Evolutionary conservation across 2,888 invertebrate species (phyloP), one percentile per base, ranked within the genome.

Genomic region (Xestoiulus laeticollis): DNA sequence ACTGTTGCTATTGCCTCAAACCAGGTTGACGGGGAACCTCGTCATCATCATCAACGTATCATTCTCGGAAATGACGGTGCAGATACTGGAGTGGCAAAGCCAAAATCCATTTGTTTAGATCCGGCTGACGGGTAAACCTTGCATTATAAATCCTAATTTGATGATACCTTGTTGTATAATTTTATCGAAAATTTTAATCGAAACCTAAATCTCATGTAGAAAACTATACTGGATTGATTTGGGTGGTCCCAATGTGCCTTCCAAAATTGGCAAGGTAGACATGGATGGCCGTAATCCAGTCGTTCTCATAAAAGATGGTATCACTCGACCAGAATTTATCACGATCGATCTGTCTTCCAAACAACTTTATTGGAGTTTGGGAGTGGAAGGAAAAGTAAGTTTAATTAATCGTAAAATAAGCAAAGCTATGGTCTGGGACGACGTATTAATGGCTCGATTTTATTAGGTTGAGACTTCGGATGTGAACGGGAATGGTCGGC

Each of bases 191-290:
- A 19, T 85, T 22, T 48, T 22, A 53, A 85, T 26, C 38, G 59
- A 44, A 19, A 30, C n/a, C 14, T 82, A 84, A 87, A 87, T 90
- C 90, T 89, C 86, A 91, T 92, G 84, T 92, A 95, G 95, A 44
- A 96, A 96, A 93, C 92, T 98, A 43, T 99, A 97, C 93, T 99
- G 99, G 99, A 94, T 98, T 14, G 99, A 99, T 91, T 96, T 97
- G 90, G 99, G 99, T 14, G 98, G 97, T 12, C 95, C 94, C 89
- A 97, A 97, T 1, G 96, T 98, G 0, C 96, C 97, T 0, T 94
- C 95, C 0, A 99, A 99, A 92, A 96, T 92, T 8, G 91, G 91
- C 30, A 89, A 95, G 90, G 97, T 97, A 0, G 96, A 97, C 91
- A 97, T 99, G 97, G 98, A 98, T 91, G 99, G 99, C 0, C 94